Conservation (phyloP, 2,888 invertebrate species). For the Aporophyla lueneburgensis region DNA sequence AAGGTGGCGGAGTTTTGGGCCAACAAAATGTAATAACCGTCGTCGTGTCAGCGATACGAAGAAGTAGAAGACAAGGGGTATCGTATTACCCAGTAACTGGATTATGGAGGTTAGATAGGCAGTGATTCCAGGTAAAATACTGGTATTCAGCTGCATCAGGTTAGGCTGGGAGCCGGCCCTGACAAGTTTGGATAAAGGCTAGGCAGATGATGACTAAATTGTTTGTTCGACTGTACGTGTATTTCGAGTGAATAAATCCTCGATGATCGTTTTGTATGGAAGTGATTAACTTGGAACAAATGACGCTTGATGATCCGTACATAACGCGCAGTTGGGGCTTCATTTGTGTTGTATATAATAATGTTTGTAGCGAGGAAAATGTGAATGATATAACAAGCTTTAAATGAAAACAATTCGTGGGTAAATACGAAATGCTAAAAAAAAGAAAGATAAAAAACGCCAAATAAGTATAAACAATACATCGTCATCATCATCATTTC, state of each 20-base stretch:
- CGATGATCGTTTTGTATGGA: slow-evolving; percentile 13
- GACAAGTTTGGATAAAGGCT: neutral
- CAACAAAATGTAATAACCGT: no score
- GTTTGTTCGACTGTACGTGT: neutral
- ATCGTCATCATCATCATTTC: no score
- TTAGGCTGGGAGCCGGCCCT: neutral
- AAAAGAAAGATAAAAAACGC: no score
- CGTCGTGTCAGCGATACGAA: no score
- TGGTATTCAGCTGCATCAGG: neutral
- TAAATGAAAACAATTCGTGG: neutral
- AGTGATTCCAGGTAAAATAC: neutral
- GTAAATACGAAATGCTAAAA: neutral
- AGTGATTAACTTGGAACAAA: slow-evolving; percentile 47
- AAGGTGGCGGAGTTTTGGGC: no score
- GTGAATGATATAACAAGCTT: neutral
- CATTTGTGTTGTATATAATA: slow-evolving; percentile 19
- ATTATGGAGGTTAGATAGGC: neutral
- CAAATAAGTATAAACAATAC: no score
- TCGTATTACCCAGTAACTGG: neutral
- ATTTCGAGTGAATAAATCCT: slow-evolving; percentile 10
- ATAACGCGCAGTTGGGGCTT: slow-evolving; percentile 6
- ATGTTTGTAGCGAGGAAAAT: neutral
- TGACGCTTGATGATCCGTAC: slow-evolving; percentile 36
- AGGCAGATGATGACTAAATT: neutral
- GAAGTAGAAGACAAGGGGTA: no score